A percentile compares a stretch with the other conserved stretches of the same genome.
These are phyloP conservation scores for Pseudolycoriella hygida DNA, from an alignment of 2,888 invertebrate genomes.

Conservation along the genomic window DNA sequence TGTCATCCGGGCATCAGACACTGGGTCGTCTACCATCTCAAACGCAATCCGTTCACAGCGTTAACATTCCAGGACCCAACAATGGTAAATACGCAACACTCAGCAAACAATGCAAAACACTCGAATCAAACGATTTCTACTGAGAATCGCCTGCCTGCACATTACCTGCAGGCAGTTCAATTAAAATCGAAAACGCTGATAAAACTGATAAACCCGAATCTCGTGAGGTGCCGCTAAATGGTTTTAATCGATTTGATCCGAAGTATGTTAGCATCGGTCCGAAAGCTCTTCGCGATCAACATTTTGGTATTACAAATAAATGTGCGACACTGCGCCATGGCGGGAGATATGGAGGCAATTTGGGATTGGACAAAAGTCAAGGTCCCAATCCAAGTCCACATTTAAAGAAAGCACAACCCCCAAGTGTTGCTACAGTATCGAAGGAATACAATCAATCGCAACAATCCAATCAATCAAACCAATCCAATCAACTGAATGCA, in stretches of 20 bases:
- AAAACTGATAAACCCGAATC: constrained; percentile 17
- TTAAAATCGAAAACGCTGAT: neutral
- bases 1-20: constrained; percentile 35
- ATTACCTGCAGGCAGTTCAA: constrained; percentile 27
- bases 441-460: constrained; percentile 19
- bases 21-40: constrained; percentile 43
- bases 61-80: constrained; percentile 41
- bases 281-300: constrained; percentile 24
- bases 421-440: constrained; percentile 29
- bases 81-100: constrained; percentile 84
- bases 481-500: neutral
- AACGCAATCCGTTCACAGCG: constrained; percentile 23
- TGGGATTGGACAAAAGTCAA: neutral
- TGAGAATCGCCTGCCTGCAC: constrained; percentile 56
- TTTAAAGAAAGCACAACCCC: constrained; percentile 28
- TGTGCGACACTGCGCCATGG: constrained; percentile 29
- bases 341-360: constrained; percentile 27
- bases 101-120: constrained; percentile 89
- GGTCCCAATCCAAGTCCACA: constrained; percentile 27
- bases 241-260: constrained; percentile 30
- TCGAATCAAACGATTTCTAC: constrained; percentile 87
- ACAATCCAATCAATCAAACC: neutral
- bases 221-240: constrained; percentile 27
- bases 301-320: constrained; percentile 18
- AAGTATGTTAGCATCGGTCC: constrained; percentile 30